Percentiles rank a stretch among this genome's conserved stretches.
phyloP scores from a whole-genome alignment of 2,888 invertebrate genomes.

The Xestia ashworthii region DNA sequence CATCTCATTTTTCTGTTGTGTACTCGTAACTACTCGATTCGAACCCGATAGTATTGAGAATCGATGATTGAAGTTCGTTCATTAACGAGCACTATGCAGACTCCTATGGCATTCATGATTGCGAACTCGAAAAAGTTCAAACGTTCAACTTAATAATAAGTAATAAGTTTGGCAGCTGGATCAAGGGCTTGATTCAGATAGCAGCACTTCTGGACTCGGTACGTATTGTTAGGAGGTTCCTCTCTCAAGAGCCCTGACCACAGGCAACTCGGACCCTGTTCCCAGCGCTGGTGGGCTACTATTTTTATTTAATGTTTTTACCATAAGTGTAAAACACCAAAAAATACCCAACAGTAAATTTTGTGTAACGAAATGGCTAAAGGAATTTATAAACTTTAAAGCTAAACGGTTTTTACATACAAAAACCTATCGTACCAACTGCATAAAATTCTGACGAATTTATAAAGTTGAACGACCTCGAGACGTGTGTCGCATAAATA shows the following conservation, averaged over 20 bases:
- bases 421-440: constrained; percentile 1
- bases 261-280: too few species aligned
- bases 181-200: too few species aligned
- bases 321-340: too few species aligned
- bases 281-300: too few species aligned
- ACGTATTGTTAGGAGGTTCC: too few species aligned
- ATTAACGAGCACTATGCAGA: not conserved
- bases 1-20: constrained; percentile 14
- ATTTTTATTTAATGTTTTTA: too few species aligned
- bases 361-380: too few species aligned
- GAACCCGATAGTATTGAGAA: not conserved
- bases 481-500: constrained; percentile 57
- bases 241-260: too few species aligned
- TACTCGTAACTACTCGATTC: not conserved
- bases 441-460: constrained; percentile 14
- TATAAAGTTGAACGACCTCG: constrained; percentile 67
- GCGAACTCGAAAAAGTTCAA: not conserved
- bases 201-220: too few species aligned
- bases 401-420: not conserved
- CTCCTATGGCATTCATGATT: not conserved
- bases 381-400: not conserved
- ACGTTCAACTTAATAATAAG: not conserved
- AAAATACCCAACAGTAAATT: too few species aligned
- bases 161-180: too few species aligned
- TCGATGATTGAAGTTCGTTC: constrained; percentile 10